Base-by-base conservation (phyloP, 1,140 invertebrate species). In the Apis laboriosa region DNA sequence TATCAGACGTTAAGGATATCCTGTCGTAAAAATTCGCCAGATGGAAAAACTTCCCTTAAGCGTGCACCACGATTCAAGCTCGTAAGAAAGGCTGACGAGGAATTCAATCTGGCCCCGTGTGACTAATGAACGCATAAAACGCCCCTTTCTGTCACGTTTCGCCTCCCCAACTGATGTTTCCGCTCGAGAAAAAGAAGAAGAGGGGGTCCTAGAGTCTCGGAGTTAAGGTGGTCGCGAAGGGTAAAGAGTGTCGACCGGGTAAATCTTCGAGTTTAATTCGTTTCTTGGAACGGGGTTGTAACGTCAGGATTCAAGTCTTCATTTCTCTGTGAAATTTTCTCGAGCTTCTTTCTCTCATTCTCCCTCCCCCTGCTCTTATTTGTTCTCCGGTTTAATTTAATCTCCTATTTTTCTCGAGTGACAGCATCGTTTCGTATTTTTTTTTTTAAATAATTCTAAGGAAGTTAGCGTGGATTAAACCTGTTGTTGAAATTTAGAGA, bases 41-140 rank as follows among this genome's bases (percentile, higher is more conserved):
- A 85, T 68, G 75, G 61, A 80, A 68, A 66, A 83, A 80, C 80
- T 75, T 77, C 77, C 58, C 75, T 58, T 76, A 83, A 85, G 55
- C 66, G 80, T 53, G 9, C 68, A 64, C 68, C 71, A 64, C 64
- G 75, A 84, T 76, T 64, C 56, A 73, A 61, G 71, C 77, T 68
- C 13, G 19, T 56, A 88, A 79, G 78, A 74, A 82, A 78, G 72
- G 12, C 87, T 79, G 75, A 53, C 86, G 82, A 89, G 88, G 83
- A 91, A 92, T 91, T 92, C 90, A 92, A 92, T 92, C 89, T 87
- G 87, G 85, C 84, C 81, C 34, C 89, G 89, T 87, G 88, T 92
- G 89, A 91, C 91, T 92, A 92, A 92, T 91, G 90, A 92, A 92
- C 88, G 88, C 90, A 91, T 92, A 91, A 92, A 92, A 91, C 83